Evolutionary conservation across 2,797 vertebrate genomes (phyloP).

Genomic region (Malacoctenus gilli): DNA sequence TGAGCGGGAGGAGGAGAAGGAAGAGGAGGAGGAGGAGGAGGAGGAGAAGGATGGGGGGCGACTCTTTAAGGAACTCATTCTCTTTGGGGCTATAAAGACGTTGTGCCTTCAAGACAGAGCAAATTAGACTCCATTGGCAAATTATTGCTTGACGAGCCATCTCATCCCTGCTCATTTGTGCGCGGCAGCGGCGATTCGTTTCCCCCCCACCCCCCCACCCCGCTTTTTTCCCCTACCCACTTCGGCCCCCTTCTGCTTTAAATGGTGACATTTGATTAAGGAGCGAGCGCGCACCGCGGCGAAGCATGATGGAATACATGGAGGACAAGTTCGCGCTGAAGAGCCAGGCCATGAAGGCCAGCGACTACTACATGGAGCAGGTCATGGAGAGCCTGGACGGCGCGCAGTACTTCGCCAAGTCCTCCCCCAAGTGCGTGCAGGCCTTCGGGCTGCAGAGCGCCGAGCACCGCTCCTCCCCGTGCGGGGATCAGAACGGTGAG

Average conservation of each 20-base stretch:
- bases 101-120: conserved; percentile 82
- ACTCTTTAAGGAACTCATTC: conserved; percentile 79
- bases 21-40: conserved; percentile 34
- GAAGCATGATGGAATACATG: conserved; percentile 94
- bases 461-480: conserved; percentile 90
- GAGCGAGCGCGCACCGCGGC: conserved; percentile 40
- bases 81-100: conserved; percentile 90
- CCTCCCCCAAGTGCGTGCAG: conserved; percentile 88
- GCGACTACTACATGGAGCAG: conserved; percentile 95
- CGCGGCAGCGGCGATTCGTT: conserved; percentile 25
- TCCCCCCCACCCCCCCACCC: too few relatives aligned
- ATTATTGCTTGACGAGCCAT: conserved; percentile 57
- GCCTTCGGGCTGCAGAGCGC: conserved; percentile 87
- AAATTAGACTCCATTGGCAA: conserved; percentile 78
- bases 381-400: conserved; percentile 96
- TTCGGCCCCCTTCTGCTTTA: not conserved
- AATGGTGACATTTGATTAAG: conserved; percentile 62
- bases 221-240: too few relatives aligned
- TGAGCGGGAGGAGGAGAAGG: conserved; percentile 68
- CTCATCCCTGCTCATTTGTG: conserved; percentile 20
- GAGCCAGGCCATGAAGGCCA: conserved; percentile 86
- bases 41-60: conserved; percentile 69
- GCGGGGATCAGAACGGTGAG: conserved; percentile 86
- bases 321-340: conserved; percentile 95
- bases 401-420: conserved; percentile 92